Base-by-base conservation (phyloP, 2,797 vertebrate genomes). In the Lepus oiostolus region DNA sequence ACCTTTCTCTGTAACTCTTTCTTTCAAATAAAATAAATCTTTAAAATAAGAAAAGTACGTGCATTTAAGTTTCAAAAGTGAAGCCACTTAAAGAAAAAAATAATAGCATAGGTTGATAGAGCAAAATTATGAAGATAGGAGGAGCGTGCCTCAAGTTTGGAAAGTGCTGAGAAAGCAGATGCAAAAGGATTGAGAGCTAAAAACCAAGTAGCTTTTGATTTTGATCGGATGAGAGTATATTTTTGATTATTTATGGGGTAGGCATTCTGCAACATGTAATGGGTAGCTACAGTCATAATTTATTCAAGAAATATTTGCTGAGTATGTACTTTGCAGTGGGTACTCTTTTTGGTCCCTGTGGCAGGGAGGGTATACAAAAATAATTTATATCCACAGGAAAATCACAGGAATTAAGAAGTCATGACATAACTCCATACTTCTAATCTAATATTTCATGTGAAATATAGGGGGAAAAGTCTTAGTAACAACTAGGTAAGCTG, bases 51-150 rank as follows among this genome's bases (percentile, higher is more conserved):
- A 47, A 60, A 58, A 38, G 74, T 42, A 21, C 11, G 26, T 30
- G 24, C 54, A 13, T 85, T 63, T 65, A 35, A 67, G 13, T 65
- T 93, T 77, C 24, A 65, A 90, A 77, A 89, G 28, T 62, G 26
- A 82, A n/a, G 16, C 24, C 28, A n/a, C 87, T 84, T 91, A 82
- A 88, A 81, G 30, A 75, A 85, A 83, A 68, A 32, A 96, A 71
- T 75, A 71, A 79, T 70, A 0, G 17, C 54, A 58, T 58, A 16
- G 54, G 54, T 58, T 75, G 75, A 68, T 35, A 47, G 22, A 81
- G 58, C 13, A 91, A 87, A 84, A 52, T 91, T 75, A 67, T n/a
- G 30, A 94, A 90, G 50, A 1, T 13, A 83, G 21, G 26, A 67
- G 80, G 70, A 42, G 28, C 54, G 77, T 74, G 58, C 85, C 24